phyloP scores from a whole-genome alignment of 2,797 vertebrate genomes.

The Ispidina lecontei region DNA sequence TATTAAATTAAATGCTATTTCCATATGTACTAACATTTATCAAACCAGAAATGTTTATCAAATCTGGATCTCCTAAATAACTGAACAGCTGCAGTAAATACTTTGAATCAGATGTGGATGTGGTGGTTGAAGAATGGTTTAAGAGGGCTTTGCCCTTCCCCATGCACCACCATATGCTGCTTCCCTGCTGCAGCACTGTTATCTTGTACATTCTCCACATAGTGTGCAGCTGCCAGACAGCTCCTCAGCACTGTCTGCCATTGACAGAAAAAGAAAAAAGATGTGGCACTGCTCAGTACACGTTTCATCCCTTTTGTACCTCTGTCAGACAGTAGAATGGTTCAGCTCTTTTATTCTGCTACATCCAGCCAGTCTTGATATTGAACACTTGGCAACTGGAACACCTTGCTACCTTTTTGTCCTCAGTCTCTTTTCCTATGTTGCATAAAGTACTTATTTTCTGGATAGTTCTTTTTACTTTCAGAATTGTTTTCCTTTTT shows the following conservation, averaged over 20 bases:
- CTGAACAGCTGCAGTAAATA: not conserved
- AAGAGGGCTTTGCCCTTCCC: not conserved
- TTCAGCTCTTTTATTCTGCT: not conserved
- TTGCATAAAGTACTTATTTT: not conserved
- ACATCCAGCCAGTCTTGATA: not conserved
- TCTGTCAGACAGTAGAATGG: not conserved
- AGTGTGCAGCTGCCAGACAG: not conserved
- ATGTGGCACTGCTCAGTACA: not conserved
- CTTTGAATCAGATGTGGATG: not conserved
- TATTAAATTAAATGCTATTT: not conserved
- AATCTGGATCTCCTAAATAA: not conserved
- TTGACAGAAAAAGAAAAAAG: not conserved
- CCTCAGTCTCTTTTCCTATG: not conserved
- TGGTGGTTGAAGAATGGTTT: not conserved
- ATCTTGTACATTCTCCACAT: rapidly evolving
- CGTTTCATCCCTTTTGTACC: not conserved
- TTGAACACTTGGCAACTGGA: not conserved
- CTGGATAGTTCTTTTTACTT: not conserved
- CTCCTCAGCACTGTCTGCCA: not conserved
- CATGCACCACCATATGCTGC: not conserved
- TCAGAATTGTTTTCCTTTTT: not conserved
- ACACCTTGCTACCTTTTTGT: not conserved
- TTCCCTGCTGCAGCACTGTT: not conserved
- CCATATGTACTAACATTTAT: not conserved
- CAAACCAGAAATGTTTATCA: not conserved